A percentile compares a stretch with the other conserved stretches of the same genome.
These are phyloP conservation scores for Odontophorus gujanensis DNA, from an alignment of 2,113 vertebrate species.

Conservation along the genomic window DNA sequence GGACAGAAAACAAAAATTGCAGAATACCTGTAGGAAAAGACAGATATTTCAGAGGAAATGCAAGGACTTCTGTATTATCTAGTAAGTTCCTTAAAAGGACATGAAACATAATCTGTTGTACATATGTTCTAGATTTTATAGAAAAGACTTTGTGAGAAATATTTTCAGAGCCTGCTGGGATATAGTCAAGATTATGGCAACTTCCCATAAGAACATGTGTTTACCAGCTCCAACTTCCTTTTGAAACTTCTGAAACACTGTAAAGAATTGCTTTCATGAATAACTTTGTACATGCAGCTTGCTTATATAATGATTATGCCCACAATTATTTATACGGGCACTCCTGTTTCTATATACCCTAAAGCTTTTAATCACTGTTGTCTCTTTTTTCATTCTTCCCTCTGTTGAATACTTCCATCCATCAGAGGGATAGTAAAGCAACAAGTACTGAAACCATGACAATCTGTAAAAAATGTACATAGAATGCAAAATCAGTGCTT, in stretches of 20 bases:
- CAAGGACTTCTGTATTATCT: constrained; percentile 15
- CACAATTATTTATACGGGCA: constrained; percentile 19
- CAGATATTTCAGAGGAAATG: neutral
- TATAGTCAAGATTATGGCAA: constrained; percentile 61
- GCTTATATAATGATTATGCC: constrained; percentile 11
- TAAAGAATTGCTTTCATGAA: constrained; percentile 59
- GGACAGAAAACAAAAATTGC: neutral
- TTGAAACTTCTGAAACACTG: constrained; percentile 58
- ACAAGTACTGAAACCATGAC: neutral
- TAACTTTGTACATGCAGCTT: neutral
- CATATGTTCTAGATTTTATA: constrained; percentile 71
- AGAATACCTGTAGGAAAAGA: constrained; percentile 11
- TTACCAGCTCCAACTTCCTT: constrained; percentile 75
- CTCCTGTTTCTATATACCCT: neutral
- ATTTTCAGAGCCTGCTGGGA: constrained; percentile 69
- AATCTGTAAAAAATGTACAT: neutral
- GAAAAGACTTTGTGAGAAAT: constrained; percentile 67
- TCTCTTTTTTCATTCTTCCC: neutral
- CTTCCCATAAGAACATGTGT: constrained; percentile 77
- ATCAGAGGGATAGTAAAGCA: neutral
- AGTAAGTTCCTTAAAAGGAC: constrained; percentile 61
- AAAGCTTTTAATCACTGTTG: neutral
- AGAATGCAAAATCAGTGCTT: constrained; percentile 1
- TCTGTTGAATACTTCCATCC: neutral
- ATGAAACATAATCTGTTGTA: constrained; percentile 38